phyloP scores from a whole-genome alignment of 2,797 vertebrate species.

The Arremon brunneinucha region DNA sequence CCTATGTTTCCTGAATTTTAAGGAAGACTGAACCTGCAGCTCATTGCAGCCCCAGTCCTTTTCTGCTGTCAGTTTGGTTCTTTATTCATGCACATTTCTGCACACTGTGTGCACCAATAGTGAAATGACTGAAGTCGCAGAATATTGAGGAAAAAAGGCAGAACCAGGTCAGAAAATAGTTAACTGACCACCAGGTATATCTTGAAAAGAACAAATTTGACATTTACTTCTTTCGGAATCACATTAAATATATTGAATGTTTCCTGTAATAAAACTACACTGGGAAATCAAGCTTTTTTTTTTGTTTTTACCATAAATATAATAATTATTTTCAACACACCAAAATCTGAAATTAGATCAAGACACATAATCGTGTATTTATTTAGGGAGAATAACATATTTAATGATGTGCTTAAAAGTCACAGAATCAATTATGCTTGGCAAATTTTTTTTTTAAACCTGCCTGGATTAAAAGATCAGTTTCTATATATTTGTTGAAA shows the following conservation, averaged over 20 bases:
- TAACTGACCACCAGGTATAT: not conserved
- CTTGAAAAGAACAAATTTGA: not conserved
- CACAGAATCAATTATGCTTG: conserved; percentile 33
- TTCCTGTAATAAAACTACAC: not conserved
- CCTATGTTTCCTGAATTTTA: not conserved
- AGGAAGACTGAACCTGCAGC: not conserved
- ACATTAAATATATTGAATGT: not conserved
- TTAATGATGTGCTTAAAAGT: conserved; percentile 51
- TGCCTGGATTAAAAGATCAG: conserved; percentile 29
- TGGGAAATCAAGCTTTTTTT: not conserved
- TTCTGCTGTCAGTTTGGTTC: not conserved
- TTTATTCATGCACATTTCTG: not conserved
- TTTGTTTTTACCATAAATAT: not conserved
- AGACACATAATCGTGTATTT: conserved; percentile 8
- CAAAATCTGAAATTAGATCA: conserved; percentile 36
- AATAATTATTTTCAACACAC: conserved; percentile 38
- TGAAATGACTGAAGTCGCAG: not conserved
- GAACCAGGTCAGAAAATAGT: not conserved
- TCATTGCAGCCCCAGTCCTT: not conserved
- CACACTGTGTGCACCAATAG: not conserved
- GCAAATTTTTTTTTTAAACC: not conserved
- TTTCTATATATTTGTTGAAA: conserved; percentile 38
- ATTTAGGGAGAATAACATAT: conserved; percentile 5
- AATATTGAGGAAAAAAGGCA: not conserved
- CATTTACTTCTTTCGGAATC: not conserved